A percentile compares a stretch with the other conserved stretches of the same genome.
These are phyloP conservation scores for Semicossyphus pulcher DNA, from an alignment of 2,113 vertebrate genomes.

Conservation along the genomic window DNA sequence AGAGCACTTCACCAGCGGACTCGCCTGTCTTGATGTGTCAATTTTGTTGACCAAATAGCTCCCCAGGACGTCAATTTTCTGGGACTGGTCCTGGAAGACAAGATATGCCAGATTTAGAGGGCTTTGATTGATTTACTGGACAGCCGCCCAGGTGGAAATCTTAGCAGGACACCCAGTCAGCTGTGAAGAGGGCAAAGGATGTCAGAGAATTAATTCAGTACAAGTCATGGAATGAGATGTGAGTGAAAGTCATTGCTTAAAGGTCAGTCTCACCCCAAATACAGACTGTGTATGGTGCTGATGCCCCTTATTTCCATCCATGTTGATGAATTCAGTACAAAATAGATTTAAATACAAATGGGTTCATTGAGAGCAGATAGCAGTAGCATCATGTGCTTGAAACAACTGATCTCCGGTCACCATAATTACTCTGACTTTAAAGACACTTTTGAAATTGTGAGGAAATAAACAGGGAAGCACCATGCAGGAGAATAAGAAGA, in stretches of 20 bases:
- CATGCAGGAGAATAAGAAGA: constrained; percentile 1
- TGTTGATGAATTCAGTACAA: constrained; percentile 9
- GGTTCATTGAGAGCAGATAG: neutral
- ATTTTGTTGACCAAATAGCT: constrained; percentile 10
- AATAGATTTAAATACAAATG: neutral
- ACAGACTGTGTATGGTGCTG: neutral
- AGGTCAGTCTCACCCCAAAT: constrained; percentile 16
- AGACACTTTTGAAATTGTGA: constrained; percentile 12
- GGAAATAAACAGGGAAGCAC: constrained; percentile 21
- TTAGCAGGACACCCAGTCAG: constrained; percentile 38
- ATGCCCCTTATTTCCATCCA: neutral
- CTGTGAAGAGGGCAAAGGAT: constrained; percentile 31
- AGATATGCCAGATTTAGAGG: constrained; percentile 58
- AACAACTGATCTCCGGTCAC: neutral
- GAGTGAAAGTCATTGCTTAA: constrained; percentile 27
- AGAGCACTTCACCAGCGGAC: neutral
- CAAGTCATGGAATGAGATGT: constrained; percentile 19
- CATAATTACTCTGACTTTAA: constrained; percentile 2
- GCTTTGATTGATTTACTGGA: constrained; percentile 67
- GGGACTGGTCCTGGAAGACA: constrained; percentile 16
- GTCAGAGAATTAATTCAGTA: constrained; percentile 18
- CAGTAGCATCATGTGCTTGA: neutral
- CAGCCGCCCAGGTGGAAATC: constrained; percentile 56
- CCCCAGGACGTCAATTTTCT: constrained; percentile 46
- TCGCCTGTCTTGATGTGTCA: constrained; percentile 1